phyloP scores from a whole-genome alignment of 2,797 vertebrate species.

The Myripristis jacobus region DNA sequence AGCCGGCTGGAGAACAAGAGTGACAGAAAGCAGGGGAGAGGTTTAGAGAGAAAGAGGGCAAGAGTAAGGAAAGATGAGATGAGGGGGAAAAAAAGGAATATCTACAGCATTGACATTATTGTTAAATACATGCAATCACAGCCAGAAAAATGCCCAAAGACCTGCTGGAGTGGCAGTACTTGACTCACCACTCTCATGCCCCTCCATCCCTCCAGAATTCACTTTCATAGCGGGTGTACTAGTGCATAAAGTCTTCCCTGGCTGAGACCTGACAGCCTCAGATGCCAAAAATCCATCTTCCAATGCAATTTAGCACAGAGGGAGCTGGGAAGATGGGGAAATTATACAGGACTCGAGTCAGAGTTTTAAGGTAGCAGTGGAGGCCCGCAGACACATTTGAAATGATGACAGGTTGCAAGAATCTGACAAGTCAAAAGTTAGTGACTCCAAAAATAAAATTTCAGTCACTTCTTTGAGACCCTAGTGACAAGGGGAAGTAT shows the following conservation, averaged over 20 bases:
- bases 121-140: constrained; percentile 78
- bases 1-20: constrained; percentile 52
- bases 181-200: constrained; percentile 77
- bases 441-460: constrained; percentile 84
- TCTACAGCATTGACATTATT: constrained; percentile 68
- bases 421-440: constrained; percentile 87
- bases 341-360: constrained; percentile 87
- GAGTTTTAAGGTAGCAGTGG: constrained; percentile 85
- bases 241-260: constrained; percentile 82
- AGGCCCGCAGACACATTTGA: constrained; percentile 80
- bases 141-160: constrained; percentile 73
- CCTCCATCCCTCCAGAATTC: constrained; percentile 81
- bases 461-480: constrained; percentile 78
- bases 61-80: constrained; percentile 44
- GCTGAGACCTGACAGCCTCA: constrained; percentile 82
- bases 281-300: constrained; percentile 84
- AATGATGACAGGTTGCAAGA: constrained; percentile 86
- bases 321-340: constrained; percentile 86
- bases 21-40: constrained; percentile 33
- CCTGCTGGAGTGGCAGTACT: constrained; percentile 80
- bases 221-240: constrained; percentile 83
- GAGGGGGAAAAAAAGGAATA: constrained; percentile 17
- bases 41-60: constrained; percentile 39
- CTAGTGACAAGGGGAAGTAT: constrained; percentile 71
- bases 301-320: constrained; percentile 84